A percentile compares a stretch with the other conserved stretches of the same genome.
phyloP scores from a whole-genome alignment of 2,113 vertebrate species.

The Amphiprion ocellaris region DNA sequence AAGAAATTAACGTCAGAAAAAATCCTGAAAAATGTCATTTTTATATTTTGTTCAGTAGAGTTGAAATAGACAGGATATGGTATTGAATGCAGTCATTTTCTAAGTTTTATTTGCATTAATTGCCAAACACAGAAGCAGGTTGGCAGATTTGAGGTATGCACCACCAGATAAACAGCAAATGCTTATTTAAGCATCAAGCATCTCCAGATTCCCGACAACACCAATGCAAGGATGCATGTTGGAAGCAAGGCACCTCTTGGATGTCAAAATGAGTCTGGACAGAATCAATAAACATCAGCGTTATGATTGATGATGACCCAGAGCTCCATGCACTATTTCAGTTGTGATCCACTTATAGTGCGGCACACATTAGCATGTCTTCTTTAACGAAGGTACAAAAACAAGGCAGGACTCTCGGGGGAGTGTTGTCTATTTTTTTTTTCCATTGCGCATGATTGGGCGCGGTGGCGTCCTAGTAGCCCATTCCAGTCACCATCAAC shows the following conservation, averaged over 20 bases:
- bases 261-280: slow-evolving; percentile 58
- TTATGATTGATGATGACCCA: slow-evolving; percentile 71
- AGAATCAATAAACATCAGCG: slow-evolving; percentile 67
- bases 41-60: not conserved
- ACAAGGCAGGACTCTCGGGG: slow-evolving; percentile 54
- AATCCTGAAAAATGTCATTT: not conserved
- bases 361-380: slow-evolving; percentile 60
- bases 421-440: slow-evolving; percentile 51
- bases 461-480: slow-evolving; percentile 72
- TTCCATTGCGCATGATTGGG: slow-evolving; percentile 48
- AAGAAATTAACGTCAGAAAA: not conserved
- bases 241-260: slow-evolving; percentile 1
- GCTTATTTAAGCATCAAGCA: not conserved
- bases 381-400: slow-evolving; percentile 60
- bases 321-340: slow-evolving; percentile 27
- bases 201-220: slow-evolving; percentile 12
- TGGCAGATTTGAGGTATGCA: not conserved
- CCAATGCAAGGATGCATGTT: not conserved
- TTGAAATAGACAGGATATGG: too few relatives aligned
- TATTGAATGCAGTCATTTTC: not conserved
- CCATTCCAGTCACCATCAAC: slow-evolving; percentile 80
- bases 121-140: not conserved
- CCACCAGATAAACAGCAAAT: too few relatives aligned
- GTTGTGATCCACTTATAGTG: slow-evolving; percentile 62
- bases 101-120: not conserved